Percentiles rank a stretch among this genome's conserved stretches.
These are phyloP conservation scores for Gymnorhina tibicen DNA, from an alignment of 2,113 vertebrate genomes.

Conservation along the genomic window DNA sequence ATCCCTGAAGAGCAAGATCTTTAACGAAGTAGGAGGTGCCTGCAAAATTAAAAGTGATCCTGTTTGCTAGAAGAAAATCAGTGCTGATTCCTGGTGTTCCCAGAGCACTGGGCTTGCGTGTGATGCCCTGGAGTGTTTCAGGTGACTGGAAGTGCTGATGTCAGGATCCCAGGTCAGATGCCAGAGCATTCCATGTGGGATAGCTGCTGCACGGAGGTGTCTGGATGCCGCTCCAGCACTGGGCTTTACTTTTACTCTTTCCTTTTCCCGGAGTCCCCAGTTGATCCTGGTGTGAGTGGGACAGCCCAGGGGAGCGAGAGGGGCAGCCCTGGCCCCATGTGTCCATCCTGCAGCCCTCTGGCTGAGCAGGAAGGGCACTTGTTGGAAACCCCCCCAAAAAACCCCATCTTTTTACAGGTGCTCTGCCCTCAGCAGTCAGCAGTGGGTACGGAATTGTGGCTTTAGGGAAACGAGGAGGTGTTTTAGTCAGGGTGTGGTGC, in stretches of 20 bases:
- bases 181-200: neutral
- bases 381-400: neutral
- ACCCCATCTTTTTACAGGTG: neutral
- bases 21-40: neutral
- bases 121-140: neutral
- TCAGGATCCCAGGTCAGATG: neutral
- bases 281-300: neutral
- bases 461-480: neutral
- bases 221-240: fast-evolving
- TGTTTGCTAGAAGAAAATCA: neutral
- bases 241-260: neutral
- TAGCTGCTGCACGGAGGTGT: fast-evolving
- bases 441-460: fast-evolving
- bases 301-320: neutral
- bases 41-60: neutral
- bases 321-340: fast-evolving
- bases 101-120: neutral
- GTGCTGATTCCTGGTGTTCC: neutral
- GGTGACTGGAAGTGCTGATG: neutral
- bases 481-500: fast-evolving
- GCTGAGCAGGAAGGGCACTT: neutral
- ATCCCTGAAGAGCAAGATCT: neutral
- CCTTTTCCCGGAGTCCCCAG: neutral
- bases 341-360: neutral
- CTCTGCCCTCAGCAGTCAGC: too few species aligned